phyloP scores from a whole-genome alignment of 2,888 invertebrate genomes.

The Amphipoea lucens region DNA sequence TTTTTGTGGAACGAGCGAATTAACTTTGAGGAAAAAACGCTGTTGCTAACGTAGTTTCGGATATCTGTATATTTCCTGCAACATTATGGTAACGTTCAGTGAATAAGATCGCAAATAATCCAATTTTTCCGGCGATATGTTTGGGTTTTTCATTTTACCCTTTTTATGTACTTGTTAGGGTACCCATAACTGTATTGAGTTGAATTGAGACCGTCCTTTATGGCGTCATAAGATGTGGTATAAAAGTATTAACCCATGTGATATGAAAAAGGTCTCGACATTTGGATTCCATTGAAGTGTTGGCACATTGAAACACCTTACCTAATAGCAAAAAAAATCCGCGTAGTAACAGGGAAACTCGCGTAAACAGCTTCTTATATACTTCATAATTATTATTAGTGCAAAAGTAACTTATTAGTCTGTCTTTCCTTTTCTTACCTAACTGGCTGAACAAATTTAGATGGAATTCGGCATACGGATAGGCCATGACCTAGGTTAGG shows the following conservation, averaged over 20 bases:
- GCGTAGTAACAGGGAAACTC: neutral
- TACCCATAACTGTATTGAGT: too few relatives aligned
- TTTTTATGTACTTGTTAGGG: neutral
- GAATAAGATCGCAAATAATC: constrained; percentile 12
- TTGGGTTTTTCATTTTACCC: constrained; percentile 11
- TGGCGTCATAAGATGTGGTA: too few relatives aligned
- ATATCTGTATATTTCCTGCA: neutral
- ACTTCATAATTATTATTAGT: neutral
- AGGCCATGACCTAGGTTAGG: neutral
- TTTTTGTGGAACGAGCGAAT: neutral
- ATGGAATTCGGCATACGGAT: neutral
- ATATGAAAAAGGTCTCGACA: neutral
- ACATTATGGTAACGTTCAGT: neutral
- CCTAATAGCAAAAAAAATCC: neutral
- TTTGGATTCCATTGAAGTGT: neutral
- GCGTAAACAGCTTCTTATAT: neutral
- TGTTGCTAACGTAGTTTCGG: neutral
- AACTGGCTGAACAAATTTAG: neutral
- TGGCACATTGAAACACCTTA: neutral
- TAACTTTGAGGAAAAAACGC: neutral
- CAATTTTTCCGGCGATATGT: constrained; percentile 2
- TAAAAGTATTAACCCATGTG: neutral
- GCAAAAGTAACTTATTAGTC: neutral
- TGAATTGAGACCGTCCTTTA: too few relatives aligned
- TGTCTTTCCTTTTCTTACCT: neutral